Evolutionary conservation across 2,797 vertebrate genomes (phyloP).

Genomic region (Sebastes taczanowskii): DNA sequence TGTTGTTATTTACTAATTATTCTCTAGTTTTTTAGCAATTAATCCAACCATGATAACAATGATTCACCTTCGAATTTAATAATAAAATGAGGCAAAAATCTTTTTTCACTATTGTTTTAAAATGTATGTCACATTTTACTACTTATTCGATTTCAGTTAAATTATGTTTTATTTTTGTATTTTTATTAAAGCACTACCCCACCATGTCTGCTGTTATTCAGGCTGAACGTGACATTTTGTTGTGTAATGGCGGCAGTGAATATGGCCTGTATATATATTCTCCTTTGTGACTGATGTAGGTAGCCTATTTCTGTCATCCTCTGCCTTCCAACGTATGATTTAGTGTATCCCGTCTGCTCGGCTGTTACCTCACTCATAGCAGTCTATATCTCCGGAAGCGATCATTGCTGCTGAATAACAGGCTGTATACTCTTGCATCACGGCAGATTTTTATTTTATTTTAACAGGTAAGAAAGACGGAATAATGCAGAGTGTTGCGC

Average conservation of each 20-base stretch:
- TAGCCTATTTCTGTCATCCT: constrained; percentile 61
- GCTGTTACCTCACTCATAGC: constrained; percentile 37
- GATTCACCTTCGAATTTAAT: background rate
- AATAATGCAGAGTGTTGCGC: background rate
- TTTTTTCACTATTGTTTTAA: background rate
- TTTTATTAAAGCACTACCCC: constrained; percentile 23
- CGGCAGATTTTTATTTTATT: background rate
- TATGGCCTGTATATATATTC: constrained; percentile 6
- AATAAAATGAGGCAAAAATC: background rate
- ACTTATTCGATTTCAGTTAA: background rate
- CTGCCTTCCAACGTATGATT: constrained; percentile 42
- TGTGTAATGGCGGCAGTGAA: constrained; percentile 33
- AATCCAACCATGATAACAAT: background rate
- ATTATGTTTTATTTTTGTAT: background rate
- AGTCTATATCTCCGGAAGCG: constrained; percentile 10
- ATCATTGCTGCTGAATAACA: constrained; percentile 22
- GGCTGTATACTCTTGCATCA: background rate
- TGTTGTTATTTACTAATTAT: background rate
- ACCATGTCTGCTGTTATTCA: constrained; percentile 1
- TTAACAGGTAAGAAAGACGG: background rate
- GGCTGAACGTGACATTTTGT: constrained; percentile 20
- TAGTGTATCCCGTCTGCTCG: constrained; percentile 28
- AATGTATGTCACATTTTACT: accelerated
- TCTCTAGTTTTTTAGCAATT: background rate
- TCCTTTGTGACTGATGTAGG: constrained; percentile 56